Percentiles rank a stretch among this genome's conserved stretches.
phyloP scores from a whole-genome alignment of 2,797 vertebrate genomes.

The Falco rusticolus region DNA sequence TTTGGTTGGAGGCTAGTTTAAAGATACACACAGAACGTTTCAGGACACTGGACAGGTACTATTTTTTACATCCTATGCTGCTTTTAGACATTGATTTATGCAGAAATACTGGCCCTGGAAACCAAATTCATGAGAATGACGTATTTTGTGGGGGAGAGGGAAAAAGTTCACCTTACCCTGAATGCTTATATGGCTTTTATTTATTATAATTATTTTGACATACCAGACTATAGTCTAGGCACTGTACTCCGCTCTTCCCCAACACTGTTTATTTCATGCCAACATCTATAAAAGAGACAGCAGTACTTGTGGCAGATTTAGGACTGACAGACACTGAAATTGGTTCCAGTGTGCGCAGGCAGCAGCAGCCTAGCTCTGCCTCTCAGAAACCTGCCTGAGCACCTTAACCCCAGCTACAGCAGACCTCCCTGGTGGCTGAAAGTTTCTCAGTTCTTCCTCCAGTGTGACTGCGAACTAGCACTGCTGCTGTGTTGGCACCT shows the following conservation, averaged over 20 bases:
- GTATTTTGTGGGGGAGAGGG: neutral
- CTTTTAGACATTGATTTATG: neutral
- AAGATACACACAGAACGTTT: neutral
- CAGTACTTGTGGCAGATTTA: neutral
- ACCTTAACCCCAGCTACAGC: neutral
- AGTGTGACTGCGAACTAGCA: fast-evolving
- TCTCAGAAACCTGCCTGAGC: neutral
- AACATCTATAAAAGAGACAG: neutral
- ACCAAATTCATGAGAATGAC: neutral
- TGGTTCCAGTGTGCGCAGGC: neutral
- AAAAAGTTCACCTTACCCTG: neutral
- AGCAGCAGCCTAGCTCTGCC: neutral
- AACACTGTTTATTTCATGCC: neutral
- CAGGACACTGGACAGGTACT: neutral
- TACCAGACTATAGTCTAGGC: neutral
- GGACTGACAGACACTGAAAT: neutral
- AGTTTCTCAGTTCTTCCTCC: neutral
- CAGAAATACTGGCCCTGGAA: constrained; percentile 1
- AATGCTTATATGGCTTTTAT: neutral
- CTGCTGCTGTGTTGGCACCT: neutral
- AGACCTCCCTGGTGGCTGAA: neutral
- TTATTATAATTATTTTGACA: neutral
- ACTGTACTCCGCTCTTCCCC: neutral
- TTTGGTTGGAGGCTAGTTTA: constrained; percentile 10
- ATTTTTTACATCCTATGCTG: neutral